Evolutionary conservation across 2,797 vertebrate species (phyloP), one percentile per base, ranked within the genome.

Genomic region (Acipenser transmontanus): DNA sequence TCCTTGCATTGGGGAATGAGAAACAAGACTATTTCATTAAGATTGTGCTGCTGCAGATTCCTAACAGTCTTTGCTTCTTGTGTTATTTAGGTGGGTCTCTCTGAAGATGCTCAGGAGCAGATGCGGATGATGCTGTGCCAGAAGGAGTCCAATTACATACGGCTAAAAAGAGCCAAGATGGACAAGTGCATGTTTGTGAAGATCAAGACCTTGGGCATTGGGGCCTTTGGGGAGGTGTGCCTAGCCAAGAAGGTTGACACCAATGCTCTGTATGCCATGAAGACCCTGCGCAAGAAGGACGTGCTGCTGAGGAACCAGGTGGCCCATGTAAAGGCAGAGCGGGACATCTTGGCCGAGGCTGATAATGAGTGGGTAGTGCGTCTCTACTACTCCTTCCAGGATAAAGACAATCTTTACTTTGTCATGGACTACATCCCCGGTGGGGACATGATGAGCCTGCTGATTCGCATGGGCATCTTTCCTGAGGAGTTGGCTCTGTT

Each of bases 361-460:
- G 97, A 99, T 85, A 99, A 99, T 13, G 97, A 99, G 72, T 99
- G 97, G 96, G 97, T 99, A 70, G 96, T 99, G 77, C 94, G 96
- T 4, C 90, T 99, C 11, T 98, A 99, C 85, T 99, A 99, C 82
- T 98, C 96, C 1, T 98, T 98, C 87, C 97, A 99, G 76, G 96
- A 99, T 84, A 94, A 92, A 76, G 97, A 98, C 87, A 96, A 93
- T 84, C 85, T 99, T 78, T 99, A 99, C 84, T 98, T 99, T 59
- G 96, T 98, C 72, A 99, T 99, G 97, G 97, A 99, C 90, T 99
- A 98, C 84, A 99, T 99, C 84, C 97, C 97, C 4, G 97, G 96
- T 11, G 96, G 97, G 12, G 96, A 98, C 85, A 98, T 99, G 96
- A 99, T 98, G 96, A 98, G 96, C 77, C 92, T 99, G 1, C 88